These are phyloP conservation scores for Blera fallax DNA, from an alignment of 2,888 invertebrate species.

Conservation along the genomic window DNA sequence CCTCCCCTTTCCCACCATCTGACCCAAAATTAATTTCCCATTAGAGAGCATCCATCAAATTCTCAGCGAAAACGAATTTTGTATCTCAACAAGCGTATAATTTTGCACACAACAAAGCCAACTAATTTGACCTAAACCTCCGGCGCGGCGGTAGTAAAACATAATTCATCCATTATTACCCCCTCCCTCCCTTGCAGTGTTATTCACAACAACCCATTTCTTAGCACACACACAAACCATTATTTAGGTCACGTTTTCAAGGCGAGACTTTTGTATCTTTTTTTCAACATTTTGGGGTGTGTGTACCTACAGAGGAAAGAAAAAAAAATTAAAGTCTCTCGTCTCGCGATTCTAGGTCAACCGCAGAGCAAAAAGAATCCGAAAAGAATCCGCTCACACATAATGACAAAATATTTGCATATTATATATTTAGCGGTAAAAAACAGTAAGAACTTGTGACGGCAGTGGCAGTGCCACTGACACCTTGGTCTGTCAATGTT, in stretches of 20 bases:
- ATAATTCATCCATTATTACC: conserved; percentile 22
- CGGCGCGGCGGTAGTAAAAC: conserved; percentile 12
- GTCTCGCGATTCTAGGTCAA: conserved; percentile 69
- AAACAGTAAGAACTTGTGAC: conserved; percentile 6
- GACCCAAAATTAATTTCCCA: conserved; percentile 28
- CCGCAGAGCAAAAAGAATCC: conserved; percentile 21
- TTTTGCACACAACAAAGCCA: conserved; percentile 24
- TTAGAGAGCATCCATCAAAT: conserved; percentile 14
- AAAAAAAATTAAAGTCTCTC: conserved; percentile 32
- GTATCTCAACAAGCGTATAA: conserved; percentile 26
- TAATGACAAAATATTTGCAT: conserved; percentile 60
- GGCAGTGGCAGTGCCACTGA: background rate
- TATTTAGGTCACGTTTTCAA: conserved; percentile 68
- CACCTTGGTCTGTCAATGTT: background rate
- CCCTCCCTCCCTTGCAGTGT: background rate
- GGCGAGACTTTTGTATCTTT: conserved; percentile 42
- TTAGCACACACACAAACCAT: conserved; percentile 2
- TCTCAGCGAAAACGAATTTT: conserved; percentile 20
- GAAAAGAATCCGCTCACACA: conserved; percentile 25
- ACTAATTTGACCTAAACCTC: conserved; percentile 43
- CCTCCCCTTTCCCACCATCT: conserved; percentile 22
- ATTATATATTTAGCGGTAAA: conserved; percentile 56
- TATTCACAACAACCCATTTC: background rate
- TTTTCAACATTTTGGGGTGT: conserved; percentile 53
- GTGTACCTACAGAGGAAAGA: conserved; percentile 9